Base-by-base conservation (phyloP, 2,888 invertebrate species). In the Tanytarsus gracilentus region DNA sequence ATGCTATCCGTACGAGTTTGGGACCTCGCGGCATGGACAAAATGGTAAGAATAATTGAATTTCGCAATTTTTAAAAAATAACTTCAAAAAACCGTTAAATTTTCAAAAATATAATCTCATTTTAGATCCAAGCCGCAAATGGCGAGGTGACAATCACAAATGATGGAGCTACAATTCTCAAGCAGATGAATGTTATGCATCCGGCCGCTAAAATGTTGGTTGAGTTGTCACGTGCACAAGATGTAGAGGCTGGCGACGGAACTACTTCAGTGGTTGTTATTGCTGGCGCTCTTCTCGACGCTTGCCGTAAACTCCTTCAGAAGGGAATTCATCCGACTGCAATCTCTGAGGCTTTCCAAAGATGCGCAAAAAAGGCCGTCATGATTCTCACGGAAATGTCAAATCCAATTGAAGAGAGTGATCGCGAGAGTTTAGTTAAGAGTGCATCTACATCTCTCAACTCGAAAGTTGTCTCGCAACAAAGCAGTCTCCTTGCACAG, bases 21-120 rank as follows among this genome's bases (percentile, higher is more conserved):
- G 99, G 99, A 4, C 99, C 99, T 18, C 83, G 93, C 66, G 98
- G 99, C 64, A 99, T 99, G 99, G 99, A 99, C 72, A 99, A 99
- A 82, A 99, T 99, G 99, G 90, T 91, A 79, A 73, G 65, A 16
- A 26, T 55, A 29, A 27, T 39, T 29, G 36, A 48, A n/a, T n/a
- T n/a, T n/a, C n/a, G n/a, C n/a, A n/a, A n/a, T n/a, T n/a, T n/a
- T n/a, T n/a, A n/a, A 4, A 36, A 33, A 23, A 52, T 48, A 9
- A 23, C 4, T 3, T 16, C 1, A 40, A 8, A 1, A n/a, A n/a
- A 39, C n/a, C 18, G 14, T 33, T 2, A 36, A 39, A 7, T 39
- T 39, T n/a, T 16, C 18, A 39, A 53, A 25, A 16, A 55, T 14
- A 49, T 11, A 44, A 63, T 56, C 62, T 65, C 62, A 64, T 75